Evolutionary conservation across 2,797 vertebrate genomes (phyloP), one percentile per base, ranked within the genome.

Genomic region (Catamblyrhynchus diadema): DNA sequence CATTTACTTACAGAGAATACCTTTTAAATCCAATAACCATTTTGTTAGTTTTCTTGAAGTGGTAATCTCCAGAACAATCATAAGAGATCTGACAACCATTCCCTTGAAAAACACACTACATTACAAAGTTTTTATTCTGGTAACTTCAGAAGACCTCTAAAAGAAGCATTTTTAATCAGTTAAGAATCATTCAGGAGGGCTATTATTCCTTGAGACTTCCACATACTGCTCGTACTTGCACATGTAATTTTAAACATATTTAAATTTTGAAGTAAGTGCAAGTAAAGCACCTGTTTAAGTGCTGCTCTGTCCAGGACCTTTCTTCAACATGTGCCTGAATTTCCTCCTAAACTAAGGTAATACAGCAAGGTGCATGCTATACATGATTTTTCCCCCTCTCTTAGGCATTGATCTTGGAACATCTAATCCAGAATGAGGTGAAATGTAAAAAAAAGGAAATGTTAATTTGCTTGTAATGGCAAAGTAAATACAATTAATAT

Each of bases 1-100:
- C 73, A 82, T 93, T 95, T 96, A 80, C 93, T 97, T 94, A 69
- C 23, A 79, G 81, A 77, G 62, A 81, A 56, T 81, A 85, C 59
- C 51, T 84, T 96, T 84, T 56, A 71, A 88, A 89, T 74, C 80
- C 39, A 96, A 94, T 60, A 88, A 80, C 59, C 50, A 71, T 73
- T 84, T 78, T 80, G 77, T 74, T 90, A 69, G 71, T 86, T 87
- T 87, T 88, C 56, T 74, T 81, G 25, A 90, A 92, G 74, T n/a
- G 37, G 48, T 21, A 77, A 80, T 88, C 81, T 90, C 42, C 45
- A 74, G 41, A 84, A 77, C 27, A 86, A 79, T 47, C 74, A 4
- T 59, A 69, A 65, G 57, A 83, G 18, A 79, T 19, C 35, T 86
- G 41, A 92, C 78, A 95, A 79, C 8, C 28, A 50, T 54, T 60